Evolutionary conservation across 2,113 vertebrate genomes (phyloP).

Genomic region (Symphodus melops): DNA sequence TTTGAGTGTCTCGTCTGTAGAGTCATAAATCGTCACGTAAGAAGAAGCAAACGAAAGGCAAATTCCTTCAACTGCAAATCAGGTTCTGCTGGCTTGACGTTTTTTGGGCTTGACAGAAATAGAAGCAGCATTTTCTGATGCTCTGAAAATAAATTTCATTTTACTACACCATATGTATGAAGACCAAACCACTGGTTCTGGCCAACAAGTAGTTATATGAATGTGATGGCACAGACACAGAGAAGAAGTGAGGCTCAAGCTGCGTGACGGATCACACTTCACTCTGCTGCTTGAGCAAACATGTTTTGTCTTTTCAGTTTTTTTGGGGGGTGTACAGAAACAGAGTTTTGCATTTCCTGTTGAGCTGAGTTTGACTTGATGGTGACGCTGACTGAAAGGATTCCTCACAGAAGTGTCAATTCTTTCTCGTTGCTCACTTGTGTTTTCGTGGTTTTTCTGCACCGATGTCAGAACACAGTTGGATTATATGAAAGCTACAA

Average conservation of each 20-base stretch:
- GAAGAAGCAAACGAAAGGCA: slow-evolving; percentile 35
- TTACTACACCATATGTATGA: not conserved
- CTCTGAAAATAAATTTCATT: not conserved
- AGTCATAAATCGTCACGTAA: not conserved
- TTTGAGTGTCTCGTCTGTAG: not conserved
- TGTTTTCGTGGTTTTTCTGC: not conserved
- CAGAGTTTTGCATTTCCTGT: slow-evolving; percentile 41
- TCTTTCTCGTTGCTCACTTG: slow-evolving; percentile 6
- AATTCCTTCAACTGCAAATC: slow-evolving; percentile 45
- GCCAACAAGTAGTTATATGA: too few relatives aligned
- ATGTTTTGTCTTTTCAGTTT: slow-evolving; percentile 5
- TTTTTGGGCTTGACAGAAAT: not conserved
- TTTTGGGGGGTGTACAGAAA: not conserved
- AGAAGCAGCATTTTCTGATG: slow-evolving; percentile 11
- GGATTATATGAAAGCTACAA: too few relatives aligned
- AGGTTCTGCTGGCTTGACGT: slow-evolving; percentile 29
- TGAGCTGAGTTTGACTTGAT: not conserved
- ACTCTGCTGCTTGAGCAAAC: not conserved
- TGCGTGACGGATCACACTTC: slow-evolving; percentile 11
- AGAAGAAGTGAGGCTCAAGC: slow-evolving; percentile 13
- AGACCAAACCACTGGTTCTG: too few relatives aligned
- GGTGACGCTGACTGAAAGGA: slow-evolving; percentile 13
- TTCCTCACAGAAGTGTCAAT: not conserved
- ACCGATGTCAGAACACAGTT: not conserved
- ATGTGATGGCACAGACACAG: not conserved